Conservation (phyloP, 2,888 invertebrate species). For the Lithophane socia region DNA sequence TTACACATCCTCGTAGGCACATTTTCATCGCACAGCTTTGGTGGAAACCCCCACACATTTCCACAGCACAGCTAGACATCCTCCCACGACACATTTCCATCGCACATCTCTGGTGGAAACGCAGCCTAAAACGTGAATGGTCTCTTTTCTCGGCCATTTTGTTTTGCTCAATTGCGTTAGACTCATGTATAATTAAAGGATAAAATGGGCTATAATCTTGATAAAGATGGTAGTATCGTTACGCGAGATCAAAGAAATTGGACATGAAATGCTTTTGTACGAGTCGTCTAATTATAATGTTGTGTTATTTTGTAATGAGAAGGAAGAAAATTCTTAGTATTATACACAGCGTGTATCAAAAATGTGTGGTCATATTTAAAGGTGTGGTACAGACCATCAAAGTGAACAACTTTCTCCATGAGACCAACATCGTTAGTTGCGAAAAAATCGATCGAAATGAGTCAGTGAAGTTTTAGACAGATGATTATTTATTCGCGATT, state of each 20-base stretch:
- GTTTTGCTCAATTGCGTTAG: constrained; percentile 36
- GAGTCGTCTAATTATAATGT: constrained; percentile 41
- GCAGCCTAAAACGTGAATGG: no score
- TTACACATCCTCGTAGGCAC: no score
- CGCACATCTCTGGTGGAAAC: no score
- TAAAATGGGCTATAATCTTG: constrained; percentile 58
- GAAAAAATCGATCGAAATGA: no score
- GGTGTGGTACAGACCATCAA: background rate
- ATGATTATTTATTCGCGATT: background rate
- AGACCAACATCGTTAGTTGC: no score
- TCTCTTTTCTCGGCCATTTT: constrained; percentile 40
- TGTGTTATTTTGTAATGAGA: constrained; percentile 14
- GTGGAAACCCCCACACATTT: no score
- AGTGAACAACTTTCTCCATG: background rate
- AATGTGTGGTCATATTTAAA: background rate
- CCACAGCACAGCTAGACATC: no score
- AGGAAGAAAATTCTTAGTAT: background rate
- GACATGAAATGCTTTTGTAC: constrained; percentile 33
- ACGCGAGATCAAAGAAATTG: constrained; percentile 50
- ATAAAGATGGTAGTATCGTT: constrained; percentile 57
- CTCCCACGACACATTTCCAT: no score
- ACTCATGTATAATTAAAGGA: constrained; percentile 58
- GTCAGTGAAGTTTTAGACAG: no score
- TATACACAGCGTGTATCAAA: background rate
- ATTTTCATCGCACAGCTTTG: no score